Conservation (phyloP, 2,888 invertebrate genomes). For the Priocnemis perturbator region DNA sequence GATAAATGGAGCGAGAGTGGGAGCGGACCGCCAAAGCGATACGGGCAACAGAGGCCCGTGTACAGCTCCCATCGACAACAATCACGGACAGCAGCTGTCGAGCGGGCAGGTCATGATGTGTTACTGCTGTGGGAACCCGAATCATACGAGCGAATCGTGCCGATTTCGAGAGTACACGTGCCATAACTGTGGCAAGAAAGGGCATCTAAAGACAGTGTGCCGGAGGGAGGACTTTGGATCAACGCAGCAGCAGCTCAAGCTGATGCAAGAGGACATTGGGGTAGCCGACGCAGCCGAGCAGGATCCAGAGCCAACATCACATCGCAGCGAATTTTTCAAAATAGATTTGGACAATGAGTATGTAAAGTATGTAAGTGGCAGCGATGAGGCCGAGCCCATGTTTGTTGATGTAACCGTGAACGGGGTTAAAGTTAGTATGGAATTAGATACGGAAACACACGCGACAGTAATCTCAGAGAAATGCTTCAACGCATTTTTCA, state of each 20-base stretch:
- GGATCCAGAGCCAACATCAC: no score
- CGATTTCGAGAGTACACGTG: conserved; percentile 24
- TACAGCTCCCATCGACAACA: no score
- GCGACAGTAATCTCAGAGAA: conserved; percentile 34
- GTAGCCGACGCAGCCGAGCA: no score
- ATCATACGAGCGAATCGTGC: conserved; percentile 27
- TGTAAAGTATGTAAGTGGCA: background rate
- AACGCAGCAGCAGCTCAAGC: no score
- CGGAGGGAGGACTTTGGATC: background rate
- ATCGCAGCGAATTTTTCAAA: background rate
- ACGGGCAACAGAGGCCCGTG: no score
- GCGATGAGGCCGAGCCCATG: background rate
- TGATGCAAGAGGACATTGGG: no score
- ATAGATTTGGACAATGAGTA: conserved; percentile 1
- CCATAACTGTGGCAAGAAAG: conserved; percentile 37
- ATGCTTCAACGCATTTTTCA: background rate
- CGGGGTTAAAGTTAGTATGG: conserved; percentile 31
- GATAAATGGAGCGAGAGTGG: no score
- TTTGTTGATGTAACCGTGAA: conserved; percentile 32
- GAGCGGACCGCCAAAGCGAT: no score
- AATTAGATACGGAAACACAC: conserved; percentile 49
- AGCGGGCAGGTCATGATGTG: conserved; percentile 6
- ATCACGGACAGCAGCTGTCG: no score
- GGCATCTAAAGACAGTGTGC: conserved; percentile 35
- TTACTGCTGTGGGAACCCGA: conserved; percentile 29